Conservation (phyloP, 1,140 invertebrate genomes). For the Zaprionus kolodkinae region DNA sequence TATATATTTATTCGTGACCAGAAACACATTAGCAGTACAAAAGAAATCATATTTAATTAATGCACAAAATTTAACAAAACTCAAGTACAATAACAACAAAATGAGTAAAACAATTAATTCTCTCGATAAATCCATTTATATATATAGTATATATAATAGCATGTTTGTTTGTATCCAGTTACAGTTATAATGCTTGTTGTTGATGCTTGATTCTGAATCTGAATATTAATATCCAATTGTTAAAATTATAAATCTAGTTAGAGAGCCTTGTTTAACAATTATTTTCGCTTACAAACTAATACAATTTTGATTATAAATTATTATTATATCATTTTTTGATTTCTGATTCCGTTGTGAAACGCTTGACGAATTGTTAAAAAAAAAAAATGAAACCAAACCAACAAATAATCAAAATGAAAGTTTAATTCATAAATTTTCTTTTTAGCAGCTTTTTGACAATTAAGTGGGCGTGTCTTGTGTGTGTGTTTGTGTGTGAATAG, state of each 20-base stretch:
- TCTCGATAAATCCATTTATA: neutral
- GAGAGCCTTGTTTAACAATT: slow-evolving; percentile 52
- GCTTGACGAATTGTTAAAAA: slow-evolving; percentile 47
- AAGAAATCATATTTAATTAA: slow-evolving; percentile 29
- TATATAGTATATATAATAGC: neutral
- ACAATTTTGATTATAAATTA: slow-evolving; percentile 48
- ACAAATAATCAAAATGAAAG: slow-evolving; percentile 47
- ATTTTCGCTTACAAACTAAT: slow-evolving; percentile 56
- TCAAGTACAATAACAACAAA: slow-evolving; percentile 20
- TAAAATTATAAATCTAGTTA: slow-evolving; percentile 49
- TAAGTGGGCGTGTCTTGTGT: slow-evolving; percentile 37
- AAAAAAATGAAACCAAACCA: slow-evolving; percentile 70
- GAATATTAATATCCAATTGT: slow-evolving; percentile 57
- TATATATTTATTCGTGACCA: neutral
- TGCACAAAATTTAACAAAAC: slow-evolving; percentile 32
- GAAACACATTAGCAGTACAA: neutral
- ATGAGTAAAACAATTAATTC: slow-evolving; percentile 9
- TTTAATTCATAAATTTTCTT: slow-evolving; percentile 10
- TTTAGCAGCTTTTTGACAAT: slow-evolving; percentile 59
- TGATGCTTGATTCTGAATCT: slow-evolving; percentile 23
- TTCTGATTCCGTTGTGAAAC: slow-evolving; percentile 39
- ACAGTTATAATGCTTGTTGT: slow-evolving; percentile 9
- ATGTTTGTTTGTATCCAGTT: slow-evolving; percentile 28
- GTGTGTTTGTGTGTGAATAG: slow-evolving; percentile 14
- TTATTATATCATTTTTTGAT: slow-evolving; percentile 2